phyloP scores from a whole-genome alignment of 2,113 vertebrate genomes.

The Lichenostomus cassidix region DNA sequence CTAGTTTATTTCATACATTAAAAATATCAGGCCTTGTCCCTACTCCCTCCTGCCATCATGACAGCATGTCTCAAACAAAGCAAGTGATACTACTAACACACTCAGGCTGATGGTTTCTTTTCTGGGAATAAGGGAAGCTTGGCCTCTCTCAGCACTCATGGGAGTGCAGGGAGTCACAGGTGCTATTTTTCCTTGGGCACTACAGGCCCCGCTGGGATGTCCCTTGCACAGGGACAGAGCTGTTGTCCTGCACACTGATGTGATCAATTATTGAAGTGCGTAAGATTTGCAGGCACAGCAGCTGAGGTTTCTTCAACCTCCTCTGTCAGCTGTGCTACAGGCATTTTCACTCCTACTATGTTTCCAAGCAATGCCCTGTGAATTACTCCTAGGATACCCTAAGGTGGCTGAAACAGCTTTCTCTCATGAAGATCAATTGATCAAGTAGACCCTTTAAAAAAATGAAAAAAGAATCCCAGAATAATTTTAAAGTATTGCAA shows the following conservation, averaged over 20 bases:
- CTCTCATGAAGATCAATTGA: neutral
- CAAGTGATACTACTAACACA: fast-evolving
- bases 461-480: neutral
- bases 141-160: neutral
- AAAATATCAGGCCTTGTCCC: neutral
- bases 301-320: neutral
- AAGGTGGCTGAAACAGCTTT: neutral
- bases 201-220: fast-evolving
- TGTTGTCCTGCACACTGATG: neutral
- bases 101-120: neutral
- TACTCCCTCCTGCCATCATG: neutral
- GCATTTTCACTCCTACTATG: neutral
- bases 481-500: neutral
- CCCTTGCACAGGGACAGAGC: neutral
- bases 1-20: neutral
- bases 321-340: neutral
- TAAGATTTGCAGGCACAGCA: neutral
- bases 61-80: neutral
- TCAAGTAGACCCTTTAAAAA: neutral
- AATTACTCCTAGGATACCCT: neutral
- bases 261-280: neutral
- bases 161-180: neutral
- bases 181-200: neutral
- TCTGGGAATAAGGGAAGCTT: neutral
- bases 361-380: neutral